Evolutionary conservation across 2,797 vertebrate species (phyloP).

Genomic region (Poeciliopsis presidionis): DNA sequence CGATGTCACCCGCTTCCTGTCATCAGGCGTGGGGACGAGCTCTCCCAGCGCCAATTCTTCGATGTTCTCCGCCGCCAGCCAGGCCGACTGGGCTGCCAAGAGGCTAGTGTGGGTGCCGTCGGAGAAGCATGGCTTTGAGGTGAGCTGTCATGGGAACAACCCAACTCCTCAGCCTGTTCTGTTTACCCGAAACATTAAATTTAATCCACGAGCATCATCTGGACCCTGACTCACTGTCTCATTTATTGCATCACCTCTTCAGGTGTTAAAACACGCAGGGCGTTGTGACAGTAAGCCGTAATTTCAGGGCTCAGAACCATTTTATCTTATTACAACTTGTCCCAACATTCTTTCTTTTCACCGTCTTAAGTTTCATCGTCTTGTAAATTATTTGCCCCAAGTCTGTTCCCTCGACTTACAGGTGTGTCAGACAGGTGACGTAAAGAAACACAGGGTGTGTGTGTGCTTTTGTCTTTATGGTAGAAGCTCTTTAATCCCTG

Average conservation of each 20-base stretch:
- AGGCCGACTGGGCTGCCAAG: slow-evolving; percentile 93
- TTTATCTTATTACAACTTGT: slow-evolving; percentile 11
- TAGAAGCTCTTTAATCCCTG: slow-evolving; percentile 18
- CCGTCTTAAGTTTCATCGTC: slow-evolving; percentile 31
- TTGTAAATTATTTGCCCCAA: slow-evolving; percentile 58
- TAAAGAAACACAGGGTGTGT: slow-evolving; percentile 40
- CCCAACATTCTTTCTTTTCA: slow-evolving; percentile 27
- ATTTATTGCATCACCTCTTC: background rate
- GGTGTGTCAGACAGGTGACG: slow-evolving; percentile 61
- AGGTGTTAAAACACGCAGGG: background rate
- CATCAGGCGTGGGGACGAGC: slow-evolving; percentile 72
- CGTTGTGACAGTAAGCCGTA: background rate
- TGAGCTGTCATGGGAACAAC: slow-evolving; percentile 49
- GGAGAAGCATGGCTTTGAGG: slow-evolving; percentile 92
- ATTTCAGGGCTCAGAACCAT: background rate
- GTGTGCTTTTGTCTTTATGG: slow-evolving; percentile 18
- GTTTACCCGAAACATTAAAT: background rate
- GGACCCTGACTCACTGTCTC: background rate
- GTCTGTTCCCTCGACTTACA: slow-evolving; percentile 37
- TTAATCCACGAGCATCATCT: background rate
- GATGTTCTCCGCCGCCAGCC: slow-evolving; percentile 80
- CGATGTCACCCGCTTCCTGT: slow-evolving; percentile 84
- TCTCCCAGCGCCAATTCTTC: slow-evolving; percentile 69
- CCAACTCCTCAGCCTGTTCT: background rate
- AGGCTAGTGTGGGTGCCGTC: slow-evolving; percentile 93